A percentile compares a stretch with the other conserved stretches of the same genome.
Evolutionary conservation across 2,797 vertebrate genomes (phyloP).

Genomic region (Calcarius lapponicus): DNA sequence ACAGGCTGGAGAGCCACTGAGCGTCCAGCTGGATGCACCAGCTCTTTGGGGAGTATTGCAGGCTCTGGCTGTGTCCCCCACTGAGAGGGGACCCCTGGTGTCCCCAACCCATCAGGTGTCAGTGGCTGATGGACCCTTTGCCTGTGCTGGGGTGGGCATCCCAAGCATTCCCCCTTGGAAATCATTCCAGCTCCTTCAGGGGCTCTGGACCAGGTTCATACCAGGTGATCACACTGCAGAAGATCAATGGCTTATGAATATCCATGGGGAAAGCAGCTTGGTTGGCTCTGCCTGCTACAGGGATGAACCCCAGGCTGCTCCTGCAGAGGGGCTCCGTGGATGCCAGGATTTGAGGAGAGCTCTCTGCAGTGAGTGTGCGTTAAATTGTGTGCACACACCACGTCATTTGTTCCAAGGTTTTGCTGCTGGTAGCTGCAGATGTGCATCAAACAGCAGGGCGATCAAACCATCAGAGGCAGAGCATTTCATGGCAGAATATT

Average conservation of each 20-base stretch:
- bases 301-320: neutral
- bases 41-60: neutral
- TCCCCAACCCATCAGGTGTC: fast-evolving
- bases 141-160: fast-evolving
- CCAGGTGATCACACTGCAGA: neutral
- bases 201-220: neutral
- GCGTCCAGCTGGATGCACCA: neutral
- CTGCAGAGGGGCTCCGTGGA: neutral
- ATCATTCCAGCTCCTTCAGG: neutral
- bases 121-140: neutral
- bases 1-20: fast-evolving
- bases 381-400: neutral
- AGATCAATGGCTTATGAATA: constrained; percentile 15
- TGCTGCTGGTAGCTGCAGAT: neutral
- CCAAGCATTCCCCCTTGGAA: neutral
- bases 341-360: neutral
- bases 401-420: neutral
- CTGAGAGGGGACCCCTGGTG: fast-evolving
- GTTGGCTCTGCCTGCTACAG: neutral
- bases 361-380: neutral
- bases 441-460: neutral
- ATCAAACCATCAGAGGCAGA: neutral
- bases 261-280: neutral
- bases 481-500: neutral
- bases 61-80: neutral